phyloP scores from a whole-genome alignment of 2,113 vertebrate species.

The Pontoporia blainvillei region DNA sequence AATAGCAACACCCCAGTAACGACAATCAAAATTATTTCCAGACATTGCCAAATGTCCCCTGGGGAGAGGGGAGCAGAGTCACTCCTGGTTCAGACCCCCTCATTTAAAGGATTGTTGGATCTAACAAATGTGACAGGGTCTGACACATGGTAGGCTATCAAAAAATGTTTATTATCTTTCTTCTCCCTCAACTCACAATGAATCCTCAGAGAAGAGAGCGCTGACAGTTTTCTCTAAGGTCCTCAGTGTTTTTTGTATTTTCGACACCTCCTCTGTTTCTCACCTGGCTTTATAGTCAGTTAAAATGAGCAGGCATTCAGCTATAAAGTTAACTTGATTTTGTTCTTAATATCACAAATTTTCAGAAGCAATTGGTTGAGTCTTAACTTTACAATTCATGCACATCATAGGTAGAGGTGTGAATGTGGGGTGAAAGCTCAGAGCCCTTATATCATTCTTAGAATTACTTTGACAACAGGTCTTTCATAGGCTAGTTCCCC shows the following conservation, averaged over 20 bases:
- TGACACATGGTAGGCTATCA: background rate
- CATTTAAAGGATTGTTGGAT: background rate
- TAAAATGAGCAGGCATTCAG: background rate
- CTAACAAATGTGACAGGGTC: background rate
- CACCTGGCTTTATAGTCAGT: background rate
- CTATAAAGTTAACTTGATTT: background rate
- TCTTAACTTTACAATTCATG: background rate
- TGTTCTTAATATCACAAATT: background rate
- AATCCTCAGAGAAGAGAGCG: background rate
- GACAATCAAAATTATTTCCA: background rate
- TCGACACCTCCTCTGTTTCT: background rate
- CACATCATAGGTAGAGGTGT: background rate
- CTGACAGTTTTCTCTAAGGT: background rate
- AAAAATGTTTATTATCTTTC: background rate
- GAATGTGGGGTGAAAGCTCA: background rate
- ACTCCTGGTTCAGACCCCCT: background rate
- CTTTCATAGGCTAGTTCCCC: background rate
- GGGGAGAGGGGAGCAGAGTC: background rate
- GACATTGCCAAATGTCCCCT: background rate
- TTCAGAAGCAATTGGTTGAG: background rate
- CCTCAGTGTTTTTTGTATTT: background rate
- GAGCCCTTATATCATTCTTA: background rate
- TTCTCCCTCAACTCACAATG: background rate
- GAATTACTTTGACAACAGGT: background rate
- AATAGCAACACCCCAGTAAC: background rate